A percentile compares a stretch with the other conserved stretches of the same genome.
Evolutionary conservation across 2,113 vertebrate genomes (phyloP).

Genomic region (Falco punctatus): DNA sequence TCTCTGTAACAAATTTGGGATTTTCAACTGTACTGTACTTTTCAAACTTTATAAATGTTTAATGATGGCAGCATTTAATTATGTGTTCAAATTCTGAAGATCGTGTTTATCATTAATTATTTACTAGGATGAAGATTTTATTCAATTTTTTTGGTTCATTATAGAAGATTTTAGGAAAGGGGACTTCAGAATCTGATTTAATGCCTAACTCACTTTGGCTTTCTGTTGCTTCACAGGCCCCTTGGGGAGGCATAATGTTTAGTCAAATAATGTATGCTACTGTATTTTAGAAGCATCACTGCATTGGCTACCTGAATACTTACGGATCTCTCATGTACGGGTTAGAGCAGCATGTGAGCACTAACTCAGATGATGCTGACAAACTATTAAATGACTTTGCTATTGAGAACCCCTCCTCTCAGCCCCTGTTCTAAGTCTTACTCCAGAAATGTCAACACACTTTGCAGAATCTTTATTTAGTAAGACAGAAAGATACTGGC

Average conservation of each 20-base stretch:
- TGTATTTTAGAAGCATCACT: neutral
- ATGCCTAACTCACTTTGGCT: neutral
- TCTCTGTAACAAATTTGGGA: neutral
- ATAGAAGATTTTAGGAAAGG: constrained; percentile 30
- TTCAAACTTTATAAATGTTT: constrained; percentile 71
- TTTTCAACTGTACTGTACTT: constrained; percentile 56
- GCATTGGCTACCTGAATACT: neutral
- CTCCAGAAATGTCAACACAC: neutral
- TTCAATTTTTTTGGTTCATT: neutral
- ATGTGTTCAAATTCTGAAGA: constrained; percentile 68
- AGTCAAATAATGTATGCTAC: neutral
- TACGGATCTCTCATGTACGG: neutral
- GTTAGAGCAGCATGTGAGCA: neutral
- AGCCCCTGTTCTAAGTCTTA: neutral
- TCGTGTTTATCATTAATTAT: constrained; percentile 72
- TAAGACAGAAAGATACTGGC: neutral
- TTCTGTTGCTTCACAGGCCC: neutral
- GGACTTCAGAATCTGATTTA: neutral
- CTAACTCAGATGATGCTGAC: neutral
- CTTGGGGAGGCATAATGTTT: neutral
- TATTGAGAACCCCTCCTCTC: neutral
- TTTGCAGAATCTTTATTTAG: neutral
- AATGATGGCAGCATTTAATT: constrained; percentile 70
- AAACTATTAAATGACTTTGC: neutral
- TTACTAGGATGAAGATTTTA: constrained; percentile 62